phyloP scores from a whole-genome alignment of 1,140 invertebrate genomes.

The Zaprionus nigranus region DNA sequence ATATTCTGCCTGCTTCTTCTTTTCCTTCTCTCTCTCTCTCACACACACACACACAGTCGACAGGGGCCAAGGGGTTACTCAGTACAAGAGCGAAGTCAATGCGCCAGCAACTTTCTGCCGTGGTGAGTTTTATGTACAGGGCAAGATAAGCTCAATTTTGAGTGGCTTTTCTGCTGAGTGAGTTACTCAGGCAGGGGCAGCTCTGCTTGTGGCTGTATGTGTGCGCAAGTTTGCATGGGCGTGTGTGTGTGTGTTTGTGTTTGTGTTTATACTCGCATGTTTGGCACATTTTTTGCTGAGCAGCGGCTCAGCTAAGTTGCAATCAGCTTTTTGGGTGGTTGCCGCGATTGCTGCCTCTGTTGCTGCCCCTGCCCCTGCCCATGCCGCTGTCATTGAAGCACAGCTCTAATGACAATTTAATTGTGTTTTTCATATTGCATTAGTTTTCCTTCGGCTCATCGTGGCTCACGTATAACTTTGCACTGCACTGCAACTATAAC shows the following conservation, averaged over 20 bases:
- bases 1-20: slow-evolving; percentile 4
- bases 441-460: slow-evolving; percentile 46
- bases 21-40: background rate
- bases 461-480: slow-evolving; percentile 6
- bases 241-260: background rate
- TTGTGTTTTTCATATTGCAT: slow-evolving; percentile 56
- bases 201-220: background rate
- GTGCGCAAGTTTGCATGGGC: background rate
- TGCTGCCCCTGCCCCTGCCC: background rate
- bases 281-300: slow-evolving; percentile 40
- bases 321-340: slow-evolving; percentile 29
- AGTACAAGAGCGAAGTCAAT: slow-evolving; percentile 23
- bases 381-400: slow-evolving; percentile 41
- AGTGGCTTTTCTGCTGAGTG: slow-evolving; percentile 49
- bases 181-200: slow-evolving; percentile 52
- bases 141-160: slow-evolving; percentile 39
- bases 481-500: slow-evolving; percentile 56
- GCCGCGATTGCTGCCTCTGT: slow-evolving; percentile 4
- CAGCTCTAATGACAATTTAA: slow-evolving; percentile 66
- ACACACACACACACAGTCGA: slow-evolving; percentile 21
- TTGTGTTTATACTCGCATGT: slow-evolving; percentile 6
- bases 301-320: slow-evolving; percentile 12
- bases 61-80: slow-evolving; percentile 37
- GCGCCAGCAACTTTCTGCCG: slow-evolving; percentile 47
- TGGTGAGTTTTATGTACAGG: slow-evolving; percentile 59